Conservation (phyloP, 2,797 vertebrate species). For the Falco concolor region DNA sequence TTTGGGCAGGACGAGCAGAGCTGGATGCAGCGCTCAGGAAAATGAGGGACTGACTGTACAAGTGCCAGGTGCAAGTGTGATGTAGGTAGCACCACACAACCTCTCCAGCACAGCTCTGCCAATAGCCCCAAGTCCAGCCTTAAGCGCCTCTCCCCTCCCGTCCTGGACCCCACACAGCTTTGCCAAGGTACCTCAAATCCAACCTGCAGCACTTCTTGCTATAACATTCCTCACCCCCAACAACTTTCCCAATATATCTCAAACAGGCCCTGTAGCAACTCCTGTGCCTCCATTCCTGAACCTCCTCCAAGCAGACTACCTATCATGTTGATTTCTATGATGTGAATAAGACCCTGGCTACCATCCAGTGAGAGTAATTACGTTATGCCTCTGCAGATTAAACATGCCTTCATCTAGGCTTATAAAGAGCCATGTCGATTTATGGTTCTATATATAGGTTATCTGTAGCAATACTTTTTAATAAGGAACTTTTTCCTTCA, state of each 20-base stretch:
- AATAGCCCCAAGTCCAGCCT: conserved; percentile 50
- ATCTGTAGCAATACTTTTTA: conserved; percentile 55
- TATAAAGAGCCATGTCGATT: conserved; percentile 34
- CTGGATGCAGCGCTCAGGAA: not conserved
- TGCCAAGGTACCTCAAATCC: conserved; percentile 55
- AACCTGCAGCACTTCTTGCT: conserved; percentile 53
- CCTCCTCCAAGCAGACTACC: conserved; percentile 61
- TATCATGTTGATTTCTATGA: conserved; percentile 58
- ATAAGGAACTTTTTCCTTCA: conserved; percentile 15
- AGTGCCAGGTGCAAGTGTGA: conserved; percentile 34
- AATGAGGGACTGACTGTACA: conserved; percentile 27
- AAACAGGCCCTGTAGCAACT: conserved; percentile 63
- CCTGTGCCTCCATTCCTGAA: conserved; percentile 64
- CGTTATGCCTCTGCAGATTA: conserved; percentile 57
- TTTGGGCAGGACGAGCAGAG: not conserved
- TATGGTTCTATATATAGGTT: conserved; percentile 48
- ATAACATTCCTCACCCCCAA: conserved; percentile 52
- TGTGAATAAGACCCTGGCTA: conserved; percentile 58
- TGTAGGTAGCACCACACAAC: conserved; percentile 57
- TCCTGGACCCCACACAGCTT: conserved; percentile 55
- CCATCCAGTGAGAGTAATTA: conserved; percentile 55
- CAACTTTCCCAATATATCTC: conserved; percentile 61
- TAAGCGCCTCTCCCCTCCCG: conserved; percentile 21
- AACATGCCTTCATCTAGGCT: conserved; percentile 39
- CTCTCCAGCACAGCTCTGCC: conserved; percentile 38